These are phyloP conservation scores for Leucoraja erinaceus DNA, from an alignment of 2,113 vertebrate species.

Conservation along the genomic window DNA sequence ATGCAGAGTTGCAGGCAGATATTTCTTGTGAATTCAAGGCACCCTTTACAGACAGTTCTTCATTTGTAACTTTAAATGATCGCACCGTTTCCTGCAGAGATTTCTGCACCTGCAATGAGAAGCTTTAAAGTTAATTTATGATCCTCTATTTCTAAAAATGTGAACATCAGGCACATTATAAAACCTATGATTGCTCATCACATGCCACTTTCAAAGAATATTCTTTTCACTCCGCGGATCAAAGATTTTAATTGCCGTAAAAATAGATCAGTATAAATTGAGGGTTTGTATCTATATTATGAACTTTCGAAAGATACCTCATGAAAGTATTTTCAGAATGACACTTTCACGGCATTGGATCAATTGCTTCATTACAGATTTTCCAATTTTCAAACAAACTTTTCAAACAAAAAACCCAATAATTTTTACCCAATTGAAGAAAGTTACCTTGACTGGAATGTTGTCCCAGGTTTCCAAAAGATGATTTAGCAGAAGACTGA, in stretches of 20 bases:
- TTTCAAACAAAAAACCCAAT: no score
- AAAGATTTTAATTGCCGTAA: not conserved
- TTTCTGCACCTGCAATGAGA: slow-evolving; percentile 60
- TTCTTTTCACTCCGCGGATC: no score
- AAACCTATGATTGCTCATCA: no score
- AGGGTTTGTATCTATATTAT: not conserved
- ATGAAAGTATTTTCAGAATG: not conserved
- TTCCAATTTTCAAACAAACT: not conserved
- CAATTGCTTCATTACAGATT: not conserved
- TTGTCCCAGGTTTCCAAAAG: slow-evolving; percentile 69
- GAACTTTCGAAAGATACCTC: not conserved
- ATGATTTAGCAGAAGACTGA: slow-evolving; percentile 79
- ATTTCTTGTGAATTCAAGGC: slow-evolving; percentile 51
- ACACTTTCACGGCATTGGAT: not conserved
- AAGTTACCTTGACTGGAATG: slow-evolving; percentile 69
- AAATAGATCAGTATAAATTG: not conserved
- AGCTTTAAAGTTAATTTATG: not conserved
- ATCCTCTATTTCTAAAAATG: no score
- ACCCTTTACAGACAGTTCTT: slow-evolving; percentile 65
- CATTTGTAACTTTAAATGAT: slow-evolving; percentile 80
- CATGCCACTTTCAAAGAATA: no score
- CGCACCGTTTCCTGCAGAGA: slow-evolving; percentile 77
- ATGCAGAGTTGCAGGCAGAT: slow-evolving; percentile 61
- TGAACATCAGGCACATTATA: no score
- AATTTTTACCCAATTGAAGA: not conserved